Percentiles rank a stretch among this genome's conserved stretches.
Conservation (phyloP, 2,797 vertebrate species). For the Poeciliopsis gracilis region DNA sequence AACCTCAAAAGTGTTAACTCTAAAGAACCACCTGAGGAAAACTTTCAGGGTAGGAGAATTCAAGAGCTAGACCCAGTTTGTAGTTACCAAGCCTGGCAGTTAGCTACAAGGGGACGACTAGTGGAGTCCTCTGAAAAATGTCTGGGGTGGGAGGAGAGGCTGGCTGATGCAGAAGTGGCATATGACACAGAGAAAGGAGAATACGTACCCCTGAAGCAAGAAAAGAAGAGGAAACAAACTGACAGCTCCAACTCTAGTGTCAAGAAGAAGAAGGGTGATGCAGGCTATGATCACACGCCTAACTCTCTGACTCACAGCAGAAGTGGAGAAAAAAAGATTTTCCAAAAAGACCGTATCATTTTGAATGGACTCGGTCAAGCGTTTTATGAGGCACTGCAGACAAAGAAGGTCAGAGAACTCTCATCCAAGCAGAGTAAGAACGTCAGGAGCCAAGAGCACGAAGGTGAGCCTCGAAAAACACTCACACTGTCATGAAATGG, state of each 20-base stretch:
- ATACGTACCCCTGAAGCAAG: conserved; percentile 87
- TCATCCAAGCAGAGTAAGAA: conserved; percentile 54
- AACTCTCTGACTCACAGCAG: conserved; percentile 34
- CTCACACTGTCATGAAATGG: background rate
- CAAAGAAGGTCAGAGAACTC: conserved; percentile 62
- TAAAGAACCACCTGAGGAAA: conserved; percentile 55
- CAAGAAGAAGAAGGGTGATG: conserved; percentile 79
- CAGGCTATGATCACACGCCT: conserved; percentile 45
- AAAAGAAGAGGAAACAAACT: conserved; percentile 90
- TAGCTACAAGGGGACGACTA: conserved; percentile 92
- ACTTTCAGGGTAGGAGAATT: conserved; percentile 81
- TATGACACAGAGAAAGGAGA: conserved; percentile 90
- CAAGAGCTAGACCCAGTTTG: conserved; percentile 93
- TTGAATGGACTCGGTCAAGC: conserved; percentile 77
- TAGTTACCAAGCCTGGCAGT: conserved; percentile 97
- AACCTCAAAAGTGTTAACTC: conserved; percentile 79
- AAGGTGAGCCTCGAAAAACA: conserved; percentile 54
- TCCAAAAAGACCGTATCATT: conserved; percentile 66
- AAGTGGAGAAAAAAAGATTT: conserved; percentile 56
- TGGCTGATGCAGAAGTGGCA: conserved; percentile 88
- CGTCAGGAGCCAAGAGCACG: conserved; percentile 51
- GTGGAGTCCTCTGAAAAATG: conserved; percentile 88
- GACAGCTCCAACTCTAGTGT: conserved; percentile 70
- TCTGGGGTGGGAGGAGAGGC: conserved; percentile 90
- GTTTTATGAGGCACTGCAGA: conserved; percentile 74